A percentile compares a stretch with the other conserved stretches of the same genome.
phyloP scores from a whole-genome alignment of 2,113 vertebrate species.

The Xenopus laevis region DNA sequence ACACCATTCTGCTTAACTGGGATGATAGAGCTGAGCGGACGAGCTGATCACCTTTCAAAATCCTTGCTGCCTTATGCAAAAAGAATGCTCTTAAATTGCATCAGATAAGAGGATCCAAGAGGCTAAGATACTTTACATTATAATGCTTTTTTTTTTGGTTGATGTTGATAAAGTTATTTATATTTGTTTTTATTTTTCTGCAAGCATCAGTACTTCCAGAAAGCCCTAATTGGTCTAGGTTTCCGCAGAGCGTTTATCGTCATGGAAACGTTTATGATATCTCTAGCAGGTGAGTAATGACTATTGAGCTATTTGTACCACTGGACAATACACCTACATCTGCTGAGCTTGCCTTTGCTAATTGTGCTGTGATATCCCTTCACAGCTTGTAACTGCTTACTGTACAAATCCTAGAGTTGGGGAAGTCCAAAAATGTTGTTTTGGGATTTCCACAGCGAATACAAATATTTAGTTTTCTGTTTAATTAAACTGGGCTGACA shows the following conservation, averaged over 20 bases:
- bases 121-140: not conserved
- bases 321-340: constrained; percentile 40
- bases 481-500: not conserved
- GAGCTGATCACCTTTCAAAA: too few relatives aligned
- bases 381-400: constrained; percentile 41
- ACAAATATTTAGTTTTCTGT: constrained; percentile 16
- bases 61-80: too few relatives aligned
- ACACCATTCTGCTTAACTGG: too few relatives aligned
- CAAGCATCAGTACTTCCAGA: too few relatives aligned
- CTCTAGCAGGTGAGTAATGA: constrained; percentile 36
- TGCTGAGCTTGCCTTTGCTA: constrained; percentile 41
- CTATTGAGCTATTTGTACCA: constrained; percentile 14
- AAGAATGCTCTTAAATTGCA: too few relatives aligned
- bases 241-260: too few relatives aligned
- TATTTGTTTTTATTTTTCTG: too few relatives aligned
- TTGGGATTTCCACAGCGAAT: constrained; percentile 24
- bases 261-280: not conserved
- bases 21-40: too few relatives aligned
- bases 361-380: constrained; percentile 36
- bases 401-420: constrained; percentile 32
- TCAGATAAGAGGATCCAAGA: too few relatives aligned
- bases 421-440: constrained; percentile 3
- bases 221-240: too few relatives aligned
- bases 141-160: not conserved
- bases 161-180: too few relatives aligned